phyloP scores from a whole-genome alignment of 1,140 invertebrate species.

The Drosophila seguyi region DNA sequence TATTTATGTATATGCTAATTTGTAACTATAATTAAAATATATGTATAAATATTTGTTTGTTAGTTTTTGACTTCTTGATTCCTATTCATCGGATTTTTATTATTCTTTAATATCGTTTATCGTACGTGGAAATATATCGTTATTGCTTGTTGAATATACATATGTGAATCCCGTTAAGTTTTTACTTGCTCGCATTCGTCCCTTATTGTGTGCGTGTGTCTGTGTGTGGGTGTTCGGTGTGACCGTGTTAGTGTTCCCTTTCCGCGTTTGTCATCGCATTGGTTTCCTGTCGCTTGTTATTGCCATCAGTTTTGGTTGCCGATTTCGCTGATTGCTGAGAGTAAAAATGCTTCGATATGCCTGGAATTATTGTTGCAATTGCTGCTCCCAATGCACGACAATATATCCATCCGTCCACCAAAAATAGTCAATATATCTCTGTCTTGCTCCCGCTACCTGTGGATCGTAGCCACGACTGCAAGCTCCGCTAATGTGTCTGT shows the following conservation, averaged over 20 bases:
- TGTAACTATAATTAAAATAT: conserved; percentile 75
- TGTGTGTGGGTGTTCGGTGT: conserved; percentile 19
- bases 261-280: conserved; percentile 32
- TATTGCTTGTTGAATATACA: conserved; percentile 78
- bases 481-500: conserved; percentile 20
- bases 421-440: conserved; percentile 30
- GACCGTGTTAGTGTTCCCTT: conserved; percentile 5
- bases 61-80: conserved; percentile 54
- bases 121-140: conserved; percentile 72
- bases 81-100: conserved; percentile 31
- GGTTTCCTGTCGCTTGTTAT: conserved; percentile 50
- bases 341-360: conserved; percentile 81
- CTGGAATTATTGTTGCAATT: conserved; percentile 80
- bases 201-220: conserved; percentile 33
- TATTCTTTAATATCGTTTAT: conserved; percentile 11
- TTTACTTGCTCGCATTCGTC: conserved; percentile 44
- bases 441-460: neutral
- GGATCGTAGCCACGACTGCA: conserved; percentile 5
- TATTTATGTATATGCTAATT: conserved; percentile 69
- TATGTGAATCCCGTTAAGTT: conserved; percentile 59
- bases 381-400: conserved; percentile 69
- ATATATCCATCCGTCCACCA: conserved; percentile 39
- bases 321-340: conserved; percentile 60
- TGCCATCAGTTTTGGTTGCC: conserved; percentile 55
- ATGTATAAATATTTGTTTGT: conserved; percentile 70